These are phyloP conservation scores for Agrypnus murinus DNA, from an alignment of 2,888 invertebrate genomes.

Conservation along the genomic window DNA sequence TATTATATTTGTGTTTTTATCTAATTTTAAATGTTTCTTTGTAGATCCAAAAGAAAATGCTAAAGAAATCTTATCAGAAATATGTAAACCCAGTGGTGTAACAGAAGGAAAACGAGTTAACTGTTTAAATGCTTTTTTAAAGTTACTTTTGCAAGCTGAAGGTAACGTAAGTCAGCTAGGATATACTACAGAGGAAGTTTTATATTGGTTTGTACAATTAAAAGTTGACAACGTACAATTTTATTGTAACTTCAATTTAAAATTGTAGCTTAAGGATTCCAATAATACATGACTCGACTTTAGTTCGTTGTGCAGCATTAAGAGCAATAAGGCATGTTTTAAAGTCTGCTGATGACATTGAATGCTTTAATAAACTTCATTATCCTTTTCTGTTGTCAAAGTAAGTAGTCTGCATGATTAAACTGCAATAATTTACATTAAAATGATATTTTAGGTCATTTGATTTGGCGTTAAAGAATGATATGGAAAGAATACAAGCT, in stretches of 20 bases:
- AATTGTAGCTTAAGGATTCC: constrained; percentile 86
- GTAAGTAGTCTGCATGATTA: constrained; percentile 69
- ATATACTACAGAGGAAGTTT: constrained; percentile 86
- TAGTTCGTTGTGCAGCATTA: constrained; percentile 91
- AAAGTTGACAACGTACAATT: constrained; percentile 21
- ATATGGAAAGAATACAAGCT: constrained; percentile 94
- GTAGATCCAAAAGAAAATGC: constrained; percentile 76
- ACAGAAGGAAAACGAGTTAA: constrained; percentile 87
- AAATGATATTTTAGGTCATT: constrained; percentile 78
- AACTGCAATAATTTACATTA: constrained; percentile 47
- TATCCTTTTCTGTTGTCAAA: constrained; percentile 89
- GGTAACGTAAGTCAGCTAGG: constrained; percentile 77
- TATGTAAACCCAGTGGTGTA: constrained; percentile 78
- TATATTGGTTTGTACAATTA: constrained; percentile 79
- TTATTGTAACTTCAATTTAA: constrained; percentile 8
- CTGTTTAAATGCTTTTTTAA: constrained; percentile 91
- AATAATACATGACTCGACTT: constrained; percentile 89
- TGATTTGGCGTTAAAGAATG: constrained; percentile 92
- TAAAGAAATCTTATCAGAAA: constrained; percentile 77
- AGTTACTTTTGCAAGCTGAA: constrained; percentile 81
- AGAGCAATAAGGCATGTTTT: constrained; percentile 91
- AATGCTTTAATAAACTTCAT: constrained; percentile 85
- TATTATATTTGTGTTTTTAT: background rate
- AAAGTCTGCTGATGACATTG: constrained; percentile 84
- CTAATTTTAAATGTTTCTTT: constrained; percentile 48